phyloP scores from a whole-genome alignment of 1,140 invertebrate species.

The Anastatus disparis region DNA sequence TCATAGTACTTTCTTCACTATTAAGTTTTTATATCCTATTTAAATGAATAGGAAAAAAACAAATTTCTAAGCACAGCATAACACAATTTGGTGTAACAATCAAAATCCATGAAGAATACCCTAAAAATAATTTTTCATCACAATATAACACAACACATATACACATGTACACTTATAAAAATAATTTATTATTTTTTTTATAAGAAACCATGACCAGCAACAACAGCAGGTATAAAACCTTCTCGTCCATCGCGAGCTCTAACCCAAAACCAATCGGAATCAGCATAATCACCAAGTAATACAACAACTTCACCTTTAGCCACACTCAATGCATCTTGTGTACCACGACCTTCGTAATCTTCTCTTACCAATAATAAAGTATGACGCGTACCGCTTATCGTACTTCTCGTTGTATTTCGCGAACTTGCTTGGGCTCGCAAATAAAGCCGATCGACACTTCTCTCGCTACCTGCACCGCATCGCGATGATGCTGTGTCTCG shows the following conservation, averaged over 20 bases:
- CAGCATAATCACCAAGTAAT: slow-evolving; percentile 64
- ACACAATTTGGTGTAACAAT: no score
- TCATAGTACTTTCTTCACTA: no score
- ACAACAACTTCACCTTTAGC: slow-evolving; percentile 79
- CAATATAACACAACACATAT: no score
- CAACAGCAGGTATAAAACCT: slow-evolving; percentile 80
- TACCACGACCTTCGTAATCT: slow-evolving; percentile 71
- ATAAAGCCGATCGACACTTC: slow-evolving; percentile 77
- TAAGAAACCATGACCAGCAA: slow-evolving; percentile 79
- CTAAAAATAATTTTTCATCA: no score
- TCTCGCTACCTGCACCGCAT: slow-evolving; percentile 62
- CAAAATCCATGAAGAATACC: no score
- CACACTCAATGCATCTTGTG: slow-evolving; percentile 71
- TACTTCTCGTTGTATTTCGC: slow-evolving; percentile 59
- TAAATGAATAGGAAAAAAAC: no score
- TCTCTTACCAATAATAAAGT: slow-evolving; percentile 76
- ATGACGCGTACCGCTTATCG: slow-evolving; percentile 63
- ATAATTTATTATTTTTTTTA: no score
- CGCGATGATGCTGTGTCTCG: slow-evolving; percentile 46
- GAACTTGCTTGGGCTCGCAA: slow-evolving; percentile 69
- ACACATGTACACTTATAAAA: no score
- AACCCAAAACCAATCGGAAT: slow-evolving; percentile 76
- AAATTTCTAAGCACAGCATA: no score
- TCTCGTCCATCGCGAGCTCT: slow-evolving; percentile 74
- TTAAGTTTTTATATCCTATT: no score